Base-by-base conservation (phyloP, 2,113 vertebrate genomes). In the Pachyramphus minor region DNA sequence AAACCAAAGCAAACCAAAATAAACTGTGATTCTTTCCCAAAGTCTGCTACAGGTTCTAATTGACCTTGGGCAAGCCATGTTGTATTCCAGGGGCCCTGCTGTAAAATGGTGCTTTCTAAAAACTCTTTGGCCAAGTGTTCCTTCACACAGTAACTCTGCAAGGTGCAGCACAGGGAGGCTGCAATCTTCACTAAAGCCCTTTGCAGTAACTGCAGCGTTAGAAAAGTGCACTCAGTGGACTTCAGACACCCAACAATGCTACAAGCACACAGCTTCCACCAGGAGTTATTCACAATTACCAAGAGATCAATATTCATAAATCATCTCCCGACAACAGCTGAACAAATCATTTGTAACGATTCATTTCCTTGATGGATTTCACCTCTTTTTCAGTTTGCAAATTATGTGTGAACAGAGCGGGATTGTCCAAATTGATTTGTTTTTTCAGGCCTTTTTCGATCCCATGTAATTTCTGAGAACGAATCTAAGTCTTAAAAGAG, bases 301-400 rank as follows among this genome's bases (percentile, higher is more conserved):
- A 92, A 75, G 1, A 33, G 88, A 83, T 95, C 83, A 6, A 90
- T 94, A 90, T 64, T 86, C 68, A 95, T 92, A 96, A 96, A 89
- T 86, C 16, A 64, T 67, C 72, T 88, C 83, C 50, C 76, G 73
- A 84, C 74, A 90, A 75, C 85, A 87, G 85, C 88, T 74, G 79
- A 96, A 86, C 75, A 94, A 93, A 95, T 94, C 22, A 93, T 93
- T 85, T 91, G 82, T 66, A 94, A 90, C 53, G 71, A 96, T 93
- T 94, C 75, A 90, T 95, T 88, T 94, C 95, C 93, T 84, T 96
- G 85, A 96, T 84, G 37, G 86, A 96, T 96, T 96, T 92, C 4
- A 14, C 72, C 63, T 94, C 89, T 92, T 93, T 77, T 67, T 78
- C 92, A 81, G 68, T 93, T 93, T 63, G 90, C 92, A 88, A 95